Conservation (phyloP, 2,888 invertebrate species). For the Deilephila porcellus region DNA sequence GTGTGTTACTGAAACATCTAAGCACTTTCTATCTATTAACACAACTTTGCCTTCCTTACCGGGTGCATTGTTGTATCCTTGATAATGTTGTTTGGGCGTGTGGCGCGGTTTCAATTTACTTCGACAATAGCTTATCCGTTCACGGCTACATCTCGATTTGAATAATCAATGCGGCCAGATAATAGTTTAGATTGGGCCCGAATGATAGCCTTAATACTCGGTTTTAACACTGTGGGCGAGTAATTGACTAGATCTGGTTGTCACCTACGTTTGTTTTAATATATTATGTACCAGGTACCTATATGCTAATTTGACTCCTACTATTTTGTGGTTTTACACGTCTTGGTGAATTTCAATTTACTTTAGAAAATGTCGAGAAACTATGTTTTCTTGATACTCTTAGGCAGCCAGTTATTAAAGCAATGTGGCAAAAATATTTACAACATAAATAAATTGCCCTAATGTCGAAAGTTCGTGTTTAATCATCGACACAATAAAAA, state of each 20-base stretch:
- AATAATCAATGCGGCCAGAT: constrained; percentile 28
- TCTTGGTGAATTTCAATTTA: too few relatives aligned
- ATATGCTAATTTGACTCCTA: neutral
- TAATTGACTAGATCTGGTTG: neutral
- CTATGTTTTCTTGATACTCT: neutral
- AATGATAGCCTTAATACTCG: constrained; percentile 8
- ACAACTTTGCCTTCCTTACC: neutral
- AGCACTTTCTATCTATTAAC: too few relatives aligned
- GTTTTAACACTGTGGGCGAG: neutral
- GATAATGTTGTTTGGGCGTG: constrained; percentile 20
- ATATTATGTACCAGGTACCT: too few relatives aligned
- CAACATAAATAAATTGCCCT: too few relatives aligned
- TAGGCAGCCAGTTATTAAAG: too few relatives aligned
- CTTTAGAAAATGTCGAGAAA: too few relatives aligned
- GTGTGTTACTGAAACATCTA: too few relatives aligned
- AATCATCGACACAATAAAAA: constrained; percentile 29
- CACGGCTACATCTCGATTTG: constrained; percentile 26
- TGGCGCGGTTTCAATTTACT: constrained; percentile 24
- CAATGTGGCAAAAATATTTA: too few relatives aligned
- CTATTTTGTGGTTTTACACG: too few relatives aligned
- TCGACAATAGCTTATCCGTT: constrained; percentile 25
- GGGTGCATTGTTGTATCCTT: constrained; percentile 13
- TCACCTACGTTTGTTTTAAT: neutral
- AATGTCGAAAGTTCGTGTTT: too few relatives aligned
- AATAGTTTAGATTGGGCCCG: constrained; percentile 21